A percentile compares a stretch with the other conserved stretches of the same genome.
phyloP scores from a whole-genome alignment of 2,797 vertebrate species.

The Lagorchestes hirsutus region DNA sequence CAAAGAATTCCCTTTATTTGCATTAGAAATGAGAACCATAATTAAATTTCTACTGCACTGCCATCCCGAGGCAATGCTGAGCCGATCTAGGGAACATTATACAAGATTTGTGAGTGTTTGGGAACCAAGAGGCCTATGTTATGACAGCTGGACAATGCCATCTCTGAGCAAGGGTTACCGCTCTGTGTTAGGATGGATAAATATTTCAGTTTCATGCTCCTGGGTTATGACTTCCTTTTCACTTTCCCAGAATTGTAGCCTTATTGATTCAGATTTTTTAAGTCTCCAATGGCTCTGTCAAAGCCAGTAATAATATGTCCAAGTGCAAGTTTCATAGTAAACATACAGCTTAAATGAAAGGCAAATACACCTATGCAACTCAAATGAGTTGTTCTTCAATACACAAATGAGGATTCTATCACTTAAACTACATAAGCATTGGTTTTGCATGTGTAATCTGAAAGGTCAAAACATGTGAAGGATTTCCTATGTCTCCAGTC shows the following conservation, averaged over 20 bases:
- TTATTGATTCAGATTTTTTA: constrained; percentile 3
- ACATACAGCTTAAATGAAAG: constrained; percentile 33
- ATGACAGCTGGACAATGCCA: not conserved
- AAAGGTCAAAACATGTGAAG: constrained; percentile 62
- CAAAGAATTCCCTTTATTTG: not conserved
- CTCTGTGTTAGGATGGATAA: not conserved
- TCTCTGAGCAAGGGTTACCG: not conserved
- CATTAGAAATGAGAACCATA: not conserved
- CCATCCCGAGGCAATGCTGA: not conserved
- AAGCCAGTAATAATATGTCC: constrained; percentile 16
- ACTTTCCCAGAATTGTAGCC: constrained; percentile 28
- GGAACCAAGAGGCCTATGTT: not conserved
- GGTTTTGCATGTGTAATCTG: constrained; percentile 67
- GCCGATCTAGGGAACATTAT: not conserved
- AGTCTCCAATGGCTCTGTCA: constrained; percentile 35
- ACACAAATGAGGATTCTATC: constrained; percentile 47
- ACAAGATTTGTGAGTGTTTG: not conserved
- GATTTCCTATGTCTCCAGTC: constrained; percentile 5
- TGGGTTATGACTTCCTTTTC: not conserved
- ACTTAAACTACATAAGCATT: constrained; percentile 35
- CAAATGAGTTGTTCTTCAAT: not conserved
- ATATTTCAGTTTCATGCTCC: not conserved
- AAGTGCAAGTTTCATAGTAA: constrained; percentile 15
- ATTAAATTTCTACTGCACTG: not conserved
- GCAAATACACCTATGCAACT: not conserved